Base-by-base conservation (phyloP, 2,797 vertebrate species). In the Tokudaia muenninki region DNA sequence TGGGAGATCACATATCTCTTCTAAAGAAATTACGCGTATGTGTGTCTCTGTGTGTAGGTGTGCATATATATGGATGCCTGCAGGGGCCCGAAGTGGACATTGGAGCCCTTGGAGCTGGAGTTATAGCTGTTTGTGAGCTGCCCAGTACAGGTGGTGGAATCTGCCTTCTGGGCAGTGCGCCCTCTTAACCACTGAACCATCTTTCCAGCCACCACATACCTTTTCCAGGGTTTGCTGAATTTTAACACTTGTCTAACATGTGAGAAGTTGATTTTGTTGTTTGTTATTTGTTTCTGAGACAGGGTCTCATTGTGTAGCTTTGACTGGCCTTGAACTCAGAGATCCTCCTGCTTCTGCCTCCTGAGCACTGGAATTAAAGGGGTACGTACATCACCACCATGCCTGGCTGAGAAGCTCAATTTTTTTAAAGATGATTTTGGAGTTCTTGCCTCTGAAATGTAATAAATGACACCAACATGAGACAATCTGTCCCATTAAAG, bases 141-240 rank as follows among this genome's bases (percentile, higher is more conserved):
- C 52, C 17, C 52, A 41, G 50, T 19, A 41, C 31, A 24, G 50
- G 50, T 74, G n/a, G n/a, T 57, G 17, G 65, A 24, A 19, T 37
- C 86, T 72, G 24, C 24, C 50, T 72, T 57, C 50, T 19, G n/a
- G 67, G 50, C 67, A 72, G 50, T 14, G 37, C 9, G 22, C 7
- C 22, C 47, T 67, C 12, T 67, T 72, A 55, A 72, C 22, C 50
- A 24, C 22, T 11, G 22, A 72, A 50, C 50, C 47, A 57, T 41
- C 86, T 88, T 74, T 41, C 7, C 24, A 57, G 67, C 50, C 14
- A 3, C 14, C 11, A 37, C 65, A n/a, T 79, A 87, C 75, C 26
- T 90, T 47, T 96, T 96, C 41, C 41, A 78, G 55, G 94, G 16
- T 80, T 95, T 94, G 75, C 22, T 79, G 61, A 92, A 92, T 94